These are phyloP conservation scores for Chouioia cunea DNA, from an alignment of 2,888 invertebrate species.

Conservation along the genomic window DNA sequence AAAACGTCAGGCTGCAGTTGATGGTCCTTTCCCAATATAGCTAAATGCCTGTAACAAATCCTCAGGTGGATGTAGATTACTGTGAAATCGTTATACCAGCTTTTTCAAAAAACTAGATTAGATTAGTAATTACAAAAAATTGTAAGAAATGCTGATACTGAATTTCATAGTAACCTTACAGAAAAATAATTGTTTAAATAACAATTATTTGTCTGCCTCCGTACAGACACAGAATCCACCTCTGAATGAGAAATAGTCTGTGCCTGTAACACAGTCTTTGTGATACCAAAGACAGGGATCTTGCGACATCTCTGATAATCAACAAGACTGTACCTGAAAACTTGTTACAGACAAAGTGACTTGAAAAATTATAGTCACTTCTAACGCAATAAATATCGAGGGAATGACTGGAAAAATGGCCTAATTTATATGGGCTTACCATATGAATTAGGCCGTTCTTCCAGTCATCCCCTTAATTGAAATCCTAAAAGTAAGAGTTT, in stretches of 20 bases:
- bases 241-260: slow-evolving; percentile 71
- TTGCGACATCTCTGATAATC: slow-evolving; percentile 36
- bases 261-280: slow-evolving; percentile 70
- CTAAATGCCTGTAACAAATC: slow-evolving; percentile 75
- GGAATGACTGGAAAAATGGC: slow-evolving; percentile 4
- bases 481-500: slow-evolving; percentile 6
- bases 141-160: slow-evolving; percentile 57
- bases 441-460: background rate
- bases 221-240: slow-evolving; percentile 73
- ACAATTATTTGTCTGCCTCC: slow-evolving; percentile 64
- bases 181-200: slow-evolving; percentile 58
- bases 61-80: slow-evolving; percentile 72
- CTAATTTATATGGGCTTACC: slow-evolving; percentile 32
- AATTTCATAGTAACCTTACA: slow-evolving; percentile 66
- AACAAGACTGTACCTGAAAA: slow-evolving; percentile 73
- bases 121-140: slow-evolving; percentile 25
- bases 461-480: background rate
- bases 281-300: slow-evolving; percentile 51
- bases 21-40: slow-evolving; percentile 63
- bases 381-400: too few species aligned
- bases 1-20: slow-evolving; percentile 64
- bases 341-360: slow-evolving; percentile 69
- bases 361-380: slow-evolving; percentile 14
- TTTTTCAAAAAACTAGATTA: slow-evolving; percentile 33
- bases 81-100: slow-evolving; percentile 57